Base-by-base conservation (phyloP, 2,888 invertebrate species). In the Rhamnusium bicolor region DNA sequence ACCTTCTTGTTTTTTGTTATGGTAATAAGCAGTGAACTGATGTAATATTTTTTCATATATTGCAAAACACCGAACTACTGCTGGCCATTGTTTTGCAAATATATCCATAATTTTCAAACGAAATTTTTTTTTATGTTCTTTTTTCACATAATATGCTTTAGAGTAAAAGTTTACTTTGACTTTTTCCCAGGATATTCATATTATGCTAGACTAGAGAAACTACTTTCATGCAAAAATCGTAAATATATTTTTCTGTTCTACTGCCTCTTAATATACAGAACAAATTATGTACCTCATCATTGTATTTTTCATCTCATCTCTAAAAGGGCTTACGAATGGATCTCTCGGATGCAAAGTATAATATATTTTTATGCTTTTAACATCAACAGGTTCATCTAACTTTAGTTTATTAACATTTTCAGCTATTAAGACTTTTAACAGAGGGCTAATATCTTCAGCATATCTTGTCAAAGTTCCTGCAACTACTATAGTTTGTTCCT, bases 401-500 rank as follows among this genome's bases (percentile, higher is more conserved):
- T 92, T 89, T 0, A 95, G 85, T 21, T 88, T 87, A 0, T 85
- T 80, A 0, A 89, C 88, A 70, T 91, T 90, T 14, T 91, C 89
- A 0, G 90, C 92, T 0, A 91, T 86, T 1, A 94, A 86, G 21
- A 94, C 89, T 88, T 92, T 93, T 0, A 96, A 90, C 74, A 97
- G 89, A 0, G 97, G 95, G 24, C 91, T 88, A 68, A 99, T 90
- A 89, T 99, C 99, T 18, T 90, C 90, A 16, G 94, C 92, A 86
- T 93, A 93, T 60, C 94, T 92, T 72, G 94, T 91, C 86, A 97
- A 91, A 53, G 98, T 96, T 0, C 98, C 98, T 0, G 93, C 93
- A 16, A 92, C 91, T 0, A 96, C 93, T 92, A 98, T 96, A 0
- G 95, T 93, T 2, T 92, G 89, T n/a, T 90, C 89, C 79, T 92